A percentile compares a stretch with the other conserved stretches of the same genome.
These are phyloP conservation scores for Cartodere bifasciata DNA, from an alignment of 2,888 invertebrate genomes.

Conservation along the genomic window DNA sequence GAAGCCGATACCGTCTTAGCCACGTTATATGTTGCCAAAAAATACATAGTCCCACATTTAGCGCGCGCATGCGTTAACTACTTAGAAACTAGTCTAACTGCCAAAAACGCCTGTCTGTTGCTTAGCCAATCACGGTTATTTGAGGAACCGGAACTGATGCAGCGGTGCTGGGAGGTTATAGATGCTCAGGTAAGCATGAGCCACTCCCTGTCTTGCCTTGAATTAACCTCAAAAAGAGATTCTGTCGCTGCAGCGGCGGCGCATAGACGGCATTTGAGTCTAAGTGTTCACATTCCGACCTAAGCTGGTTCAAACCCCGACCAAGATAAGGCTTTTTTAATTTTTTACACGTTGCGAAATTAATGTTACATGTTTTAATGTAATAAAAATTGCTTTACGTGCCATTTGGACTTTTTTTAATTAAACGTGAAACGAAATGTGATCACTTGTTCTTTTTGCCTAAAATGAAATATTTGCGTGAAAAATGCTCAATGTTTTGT, in stretches of 20 bases:
- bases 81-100: slow-evolving; percentile 89
- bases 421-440: too few relatives aligned
- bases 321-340: too few relatives aligned
- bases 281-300: slow-evolving; percentile 22
- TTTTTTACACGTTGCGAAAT: too few relatives aligned
- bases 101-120: slow-evolving; percentile 90
- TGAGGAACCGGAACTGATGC: slow-evolving; percentile 94
- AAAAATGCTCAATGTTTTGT: too few relatives aligned
- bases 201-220: slow-evolving; percentile 31
- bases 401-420: too few relatives aligned
- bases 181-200: slow-evolving; percentile 78
- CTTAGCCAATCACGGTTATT: slow-evolving; percentile 90
- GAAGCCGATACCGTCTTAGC: slow-evolving; percentile 92
- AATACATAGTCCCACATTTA: slow-evolving; percentile 90
- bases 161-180: slow-evolving; percentile 94
- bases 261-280: slow-evolving; percentile 28
- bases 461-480: too few relatives aligned
- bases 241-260: slow-evolving; percentile 14
- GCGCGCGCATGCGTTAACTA: slow-evolving; percentile 90
- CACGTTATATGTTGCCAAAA: slow-evolving; percentile 90
- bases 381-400: too few relatives aligned
- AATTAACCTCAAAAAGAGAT: slow-evolving; percentile 19
- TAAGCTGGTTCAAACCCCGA: too few relatives aligned
- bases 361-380: too few relatives aligned
- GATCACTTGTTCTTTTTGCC: too few relatives aligned